Conservation (phyloP, 2,888 invertebrate species). For the Hymenopus coronatus region DNA sequence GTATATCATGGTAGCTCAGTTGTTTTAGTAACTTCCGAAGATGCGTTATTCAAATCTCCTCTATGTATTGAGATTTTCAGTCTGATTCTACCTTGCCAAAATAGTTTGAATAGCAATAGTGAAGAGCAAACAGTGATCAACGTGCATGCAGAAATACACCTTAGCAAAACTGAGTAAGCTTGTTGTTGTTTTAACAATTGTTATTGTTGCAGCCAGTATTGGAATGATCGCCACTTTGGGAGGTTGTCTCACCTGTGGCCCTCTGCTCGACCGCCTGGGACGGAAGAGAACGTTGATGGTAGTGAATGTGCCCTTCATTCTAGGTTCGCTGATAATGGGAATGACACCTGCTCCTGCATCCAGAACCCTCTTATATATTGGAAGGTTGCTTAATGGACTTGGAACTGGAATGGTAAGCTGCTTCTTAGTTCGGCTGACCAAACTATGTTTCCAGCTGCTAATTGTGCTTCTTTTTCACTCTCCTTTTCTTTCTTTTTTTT, state of each 20-base stretch:
- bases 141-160: too few species aligned
- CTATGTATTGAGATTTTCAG: too few species aligned
- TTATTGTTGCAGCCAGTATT: conserved; percentile 49
- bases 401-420: conserved; percentile 2
- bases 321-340: conserved; percentile 54
- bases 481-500: not conserved
- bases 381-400: not conserved
- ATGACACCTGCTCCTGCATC: not conserved
- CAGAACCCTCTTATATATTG: not conserved
- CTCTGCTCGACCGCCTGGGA: conserved; percentile 52
- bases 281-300: conserved; percentile 49
- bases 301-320: conserved; percentile 50
- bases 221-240: conserved; percentile 54
- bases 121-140: too few species aligned
- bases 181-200: not conserved
- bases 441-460: too few species aligned
- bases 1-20: too few species aligned
- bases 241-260: conserved; percentile 53
- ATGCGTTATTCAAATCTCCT: too few species aligned
- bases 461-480: not conserved
- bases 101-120: too few species aligned
- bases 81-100: too few species aligned
- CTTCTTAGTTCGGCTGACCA: too few species aligned
- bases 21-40: too few species aligned
- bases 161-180: too few species aligned